A percentile compares a stretch with the other conserved stretches of the same genome.
phyloP scores from a whole-genome alignment of 2,113 vertebrate species.

The human region GRCh38 chr11:44264001-44264500 shows the following conservation, averaged over 20 bases:
- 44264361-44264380: background rate
- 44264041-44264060: background rate
- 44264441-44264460: background rate
- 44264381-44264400: background rate
- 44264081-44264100: background rate
- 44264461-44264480: rapidly evolving
- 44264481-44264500: background rate
- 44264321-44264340: background rate
- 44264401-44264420: background rate
- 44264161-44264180: background rate
- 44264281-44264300: background rate
- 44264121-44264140: background rate
- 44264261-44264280: background rate
- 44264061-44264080: background rate
- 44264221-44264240: background rate
- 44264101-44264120: background rate
- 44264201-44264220: background rate
- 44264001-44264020: background rate
- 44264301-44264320: background rate
- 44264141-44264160: background rate
- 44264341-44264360: background rate
- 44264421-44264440: background rate
- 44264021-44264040: background rate
- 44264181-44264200: background rate
- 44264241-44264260: background rate